These are phyloP conservation scores for Seladonia tumulorum DNA, from an alignment of 2,888 invertebrate genomes.

Conservation along the genomic window DNA sequence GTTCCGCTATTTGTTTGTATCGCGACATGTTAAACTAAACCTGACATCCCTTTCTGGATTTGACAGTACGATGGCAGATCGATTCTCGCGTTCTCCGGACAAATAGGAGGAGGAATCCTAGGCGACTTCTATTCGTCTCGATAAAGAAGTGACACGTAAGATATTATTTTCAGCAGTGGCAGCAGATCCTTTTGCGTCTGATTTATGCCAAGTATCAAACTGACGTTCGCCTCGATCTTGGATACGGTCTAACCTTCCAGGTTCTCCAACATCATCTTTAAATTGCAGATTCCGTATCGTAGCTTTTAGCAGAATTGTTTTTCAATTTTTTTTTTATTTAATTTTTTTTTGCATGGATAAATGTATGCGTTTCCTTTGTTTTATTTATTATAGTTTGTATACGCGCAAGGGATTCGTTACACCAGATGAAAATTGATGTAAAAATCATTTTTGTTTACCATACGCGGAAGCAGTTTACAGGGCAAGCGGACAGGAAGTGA, in stretches of 20 bases:
- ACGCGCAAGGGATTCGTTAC: background rate
- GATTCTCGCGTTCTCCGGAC: slow-evolving; percentile 46
- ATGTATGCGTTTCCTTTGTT: background rate
- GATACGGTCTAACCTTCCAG: background rate
- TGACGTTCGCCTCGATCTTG: slow-evolving; percentile 43
- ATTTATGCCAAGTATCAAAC: slow-evolving; percentile 55
- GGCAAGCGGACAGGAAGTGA: background rate
- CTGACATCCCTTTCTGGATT: slow-evolving; percentile 16
- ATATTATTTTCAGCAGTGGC: slow-evolving; percentile 65
- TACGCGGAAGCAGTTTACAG: background rate
- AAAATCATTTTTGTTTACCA: background rate
- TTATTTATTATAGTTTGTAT: background rate
- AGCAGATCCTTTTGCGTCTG: slow-evolving; percentile 61
- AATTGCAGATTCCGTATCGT: slow-evolving; percentile 35
- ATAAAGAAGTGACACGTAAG: slow-evolving; percentile 66
- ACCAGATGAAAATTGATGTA: background rate
- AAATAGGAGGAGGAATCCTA: slow-evolving; percentile 45
- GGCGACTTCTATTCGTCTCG: slow-evolving; percentile 48
- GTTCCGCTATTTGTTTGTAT: slow-evolving; percentile 39
- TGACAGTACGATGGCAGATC: slow-evolving; percentile 49
- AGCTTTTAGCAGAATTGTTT: background rate
- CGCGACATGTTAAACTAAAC: slow-evolving; percentile 1
- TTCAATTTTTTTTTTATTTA: background rate
- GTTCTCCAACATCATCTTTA: slow-evolving; percentile 15
- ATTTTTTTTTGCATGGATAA: background rate